Conservation (phyloP, 2,888 invertebrate genomes). For the Amphipyra tragopoginis region DNA sequence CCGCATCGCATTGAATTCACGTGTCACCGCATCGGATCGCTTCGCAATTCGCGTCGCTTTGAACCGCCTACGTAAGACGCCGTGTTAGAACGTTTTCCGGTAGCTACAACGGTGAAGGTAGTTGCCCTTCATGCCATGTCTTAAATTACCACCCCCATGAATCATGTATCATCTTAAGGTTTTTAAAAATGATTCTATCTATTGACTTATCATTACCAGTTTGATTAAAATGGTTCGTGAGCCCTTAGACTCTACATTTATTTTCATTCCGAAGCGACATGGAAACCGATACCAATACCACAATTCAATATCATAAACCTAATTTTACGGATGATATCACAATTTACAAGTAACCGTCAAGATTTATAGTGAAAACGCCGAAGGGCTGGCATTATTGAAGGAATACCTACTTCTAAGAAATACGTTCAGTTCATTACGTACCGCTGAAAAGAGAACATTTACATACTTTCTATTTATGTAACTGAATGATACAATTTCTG, state of each 20-base stretch:
- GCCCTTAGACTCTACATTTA: conserved; percentile 32
- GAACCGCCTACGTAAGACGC: too few species aligned
- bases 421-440: conserved; percentile 36
- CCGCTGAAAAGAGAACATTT: conserved; percentile 10
- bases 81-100: too few species aligned
- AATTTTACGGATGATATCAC: conserved; percentile 42
- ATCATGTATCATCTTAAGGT: too few species aligned
- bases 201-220: not conserved
- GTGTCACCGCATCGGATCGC: too few species aligned
- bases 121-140: too few species aligned
- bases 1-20: too few species aligned
- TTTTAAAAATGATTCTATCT: too few species aligned
- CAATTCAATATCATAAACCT: conserved; percentile 49
- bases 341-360: conserved; percentile 45
- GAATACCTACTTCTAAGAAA: conserved; percentile 39
- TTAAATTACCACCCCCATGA: too few species aligned
- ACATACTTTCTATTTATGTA: not conserved
- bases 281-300: not conserved
- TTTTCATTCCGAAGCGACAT: conserved; percentile 11
- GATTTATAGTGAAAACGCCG: conserved; percentile 24
- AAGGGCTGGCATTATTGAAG: conserved; percentile 23
- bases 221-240: conserved; percentile 25
- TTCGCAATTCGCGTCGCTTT: too few species aligned
- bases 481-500: too few species aligned
- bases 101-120: too few species aligned